phyloP scores from a whole-genome alignment of 2,113 vertebrate genomes.

The Leiothrix lutea region DNA sequence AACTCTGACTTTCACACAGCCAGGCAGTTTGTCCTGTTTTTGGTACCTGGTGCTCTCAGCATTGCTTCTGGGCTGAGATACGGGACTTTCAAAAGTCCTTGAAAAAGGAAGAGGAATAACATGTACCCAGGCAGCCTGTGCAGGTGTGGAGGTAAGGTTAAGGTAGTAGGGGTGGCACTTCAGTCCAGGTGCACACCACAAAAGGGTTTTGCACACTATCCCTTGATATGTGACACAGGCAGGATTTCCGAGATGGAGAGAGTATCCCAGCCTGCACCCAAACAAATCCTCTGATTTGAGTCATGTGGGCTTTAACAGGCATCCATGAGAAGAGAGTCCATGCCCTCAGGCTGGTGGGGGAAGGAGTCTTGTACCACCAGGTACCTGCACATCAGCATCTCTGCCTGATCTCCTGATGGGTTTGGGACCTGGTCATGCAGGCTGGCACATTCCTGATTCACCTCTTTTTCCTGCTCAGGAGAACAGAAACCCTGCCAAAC shows the following conservation, averaged over 20 bases:
- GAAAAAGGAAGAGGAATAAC: neutral
- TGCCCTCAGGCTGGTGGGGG: neutral
- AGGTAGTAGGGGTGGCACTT: neutral
- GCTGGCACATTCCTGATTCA: neutral
- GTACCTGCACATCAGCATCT: neutral
- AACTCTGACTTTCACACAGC: neutral
- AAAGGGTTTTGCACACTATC: neutral
- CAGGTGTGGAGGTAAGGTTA: neutral
- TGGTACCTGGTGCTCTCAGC: neutral
- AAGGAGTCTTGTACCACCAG: neutral
- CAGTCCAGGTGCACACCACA: neutral
- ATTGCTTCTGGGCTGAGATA: neutral
- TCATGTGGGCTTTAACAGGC: neutral
- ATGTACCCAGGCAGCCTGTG: neutral
- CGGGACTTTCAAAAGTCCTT: neutral
- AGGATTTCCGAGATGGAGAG: neutral
- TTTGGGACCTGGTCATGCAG: neutral
- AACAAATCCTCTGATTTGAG: neutral
- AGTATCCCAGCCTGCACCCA: neutral
- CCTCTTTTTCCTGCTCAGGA: neutral
- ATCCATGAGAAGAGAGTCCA: neutral
- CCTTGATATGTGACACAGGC: neutral
- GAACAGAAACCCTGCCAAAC: neutral
- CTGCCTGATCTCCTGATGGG: neutral
- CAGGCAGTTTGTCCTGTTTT: neutral